Base-by-base conservation (phyloP, 1,140 invertebrate species). In the Drosophila eugracilis region DNA sequence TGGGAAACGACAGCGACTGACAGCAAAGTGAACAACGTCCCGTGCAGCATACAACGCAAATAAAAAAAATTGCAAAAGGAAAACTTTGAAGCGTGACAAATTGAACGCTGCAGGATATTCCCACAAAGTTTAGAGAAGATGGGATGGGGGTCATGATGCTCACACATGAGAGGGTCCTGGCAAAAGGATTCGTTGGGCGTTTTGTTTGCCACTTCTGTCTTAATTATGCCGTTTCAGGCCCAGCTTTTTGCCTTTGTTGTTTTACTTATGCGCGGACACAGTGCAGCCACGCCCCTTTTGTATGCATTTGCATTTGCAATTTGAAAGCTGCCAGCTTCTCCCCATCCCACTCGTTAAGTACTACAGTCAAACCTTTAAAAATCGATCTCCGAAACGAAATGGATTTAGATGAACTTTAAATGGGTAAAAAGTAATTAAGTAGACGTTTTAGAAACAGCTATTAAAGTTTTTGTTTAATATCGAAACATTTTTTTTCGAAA, bases 141-240 rank as follows among this genome's bases (percentile, higher is more conserved):
- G 32, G 30, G 15, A 4, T 30, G 14, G 36, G 47, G 59, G 53
- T 28, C 26, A 42, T 17, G 41, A 6, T 19, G 24, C 47, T 47
- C 60, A 65, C 60, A 65, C 60, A 65, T 54, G 65, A 48, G 45
- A 39, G 30, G 55, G 37, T 57, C 41, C 57, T 71, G 47, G 39
- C 75, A 65, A 81, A 66, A 44, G 62, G 45, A 66, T 66, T 53
- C 60, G 50, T 44, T 65, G 63, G 80, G 63, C 79, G 71, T 73
- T 85, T 79, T 85, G 76, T 85, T 85, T 79, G 80, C 72, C 66
- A 81, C 73, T 75, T 81, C 60, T 63, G 55, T 58, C 32, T 86
- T 81, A 85, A 86, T 86, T 85, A 81, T 86, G 81, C 81, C 69
- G 44, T 48, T 52, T 71, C 77, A 66, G 67, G 53, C 36, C 45